Base-by-base conservation (phyloP, 2,888 invertebrate species). In the Orchesella flavescens region DNA sequence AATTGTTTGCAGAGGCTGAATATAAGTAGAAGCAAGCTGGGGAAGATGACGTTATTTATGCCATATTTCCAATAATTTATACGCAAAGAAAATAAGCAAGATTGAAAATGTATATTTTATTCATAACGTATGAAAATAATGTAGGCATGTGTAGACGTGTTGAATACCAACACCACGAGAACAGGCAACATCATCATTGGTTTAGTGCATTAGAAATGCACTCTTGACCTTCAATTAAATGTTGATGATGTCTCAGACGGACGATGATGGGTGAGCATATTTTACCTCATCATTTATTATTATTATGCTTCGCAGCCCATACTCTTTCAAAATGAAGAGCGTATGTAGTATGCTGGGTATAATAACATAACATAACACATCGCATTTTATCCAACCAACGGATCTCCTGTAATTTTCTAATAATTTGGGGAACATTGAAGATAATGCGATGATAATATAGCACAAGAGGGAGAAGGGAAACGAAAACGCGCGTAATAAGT, bases 141-240 rank as follows among this genome's bases (percentile, higher is more conserved):
- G 15, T 49, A n/a, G 12, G 49, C 12, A 49, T 49, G 49, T 34
- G 34, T 34, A 34, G 34, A 34, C 34, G 34, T 34, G 34, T 34
- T 34, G 34, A 34, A 34, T 34, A 34, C 34, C 34, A 34, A 34
- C 34, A 34, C 15, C 19, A 61, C 61, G 61, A 23, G 61, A 61
- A 10, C 12, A 12, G 57, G 1, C n/a, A n/a, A n/a, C n/a, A n/a
- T n/a, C n/a, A n/a, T 3, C 15, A 23, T 17, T 24, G 24, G 23
- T 10, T 61, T 15, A 7, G 7, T 24, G 61, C 61, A 61, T 61
- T 23, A 61, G 7, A 4, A 7, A 61, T 61, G 23, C 61, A 23
- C 65, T 43, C 65, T 65, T 65, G 65, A 65, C 65, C 65, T 65
- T 65, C 65, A 65, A 65, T 65, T 61, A 15, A 10, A n/a, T 24